Base-by-base conservation (phyloP, 2,888 invertebrate species). In the Macroteleia sp. region DNA sequence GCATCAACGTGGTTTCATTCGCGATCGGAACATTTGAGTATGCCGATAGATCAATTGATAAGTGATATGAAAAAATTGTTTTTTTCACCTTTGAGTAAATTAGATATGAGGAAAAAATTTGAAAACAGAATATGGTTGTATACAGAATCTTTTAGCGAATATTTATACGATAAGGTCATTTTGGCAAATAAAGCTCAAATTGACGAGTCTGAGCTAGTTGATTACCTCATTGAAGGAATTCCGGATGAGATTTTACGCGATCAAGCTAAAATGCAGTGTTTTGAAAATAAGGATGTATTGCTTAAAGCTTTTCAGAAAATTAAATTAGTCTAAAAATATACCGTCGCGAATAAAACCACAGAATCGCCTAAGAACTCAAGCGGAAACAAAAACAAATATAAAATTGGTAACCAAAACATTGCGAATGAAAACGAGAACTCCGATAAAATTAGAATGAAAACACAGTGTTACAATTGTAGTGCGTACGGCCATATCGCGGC, bases 191-290 rank as follows among this genome's bases (percentile, higher is more conserved):
- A 34, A n/a, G 77, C 67, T 5, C 59, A 56, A 8, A 64, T 81
- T 5, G 69, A 46, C 6, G 70, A 56, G 9, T 14, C 22, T 1
- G 81, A 81, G 22, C 14, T 79, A 6, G 36, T 81, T 16, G 64
- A 79, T 46, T 78, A 78, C 36, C 17, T 76, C 3, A 50, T 81
- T 9, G 74, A 81, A 3, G 78, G 78, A 3, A 73, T 81, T 30
- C 64, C 74, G 16, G 76, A 81, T 62, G 20, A 12, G 30, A 3
- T 2, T 0, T 16, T 80, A 5, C 57, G 57, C 2, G 46, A 73
- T 61, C 78, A 80, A 20, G 76, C 77, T 0, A 22, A 70, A 4
- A 74, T 80, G 56, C 59, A 66, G 5, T 6, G n/a, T 4, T 30
- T 48, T 16, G 8, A n/a, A n/a, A n/a, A n/a, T n/a, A 25, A 6